Evolutionary conservation across 2,797 vertebrate genomes (phyloP), one percentile per base, ranked within the genome.

Genomic region (Cuniculus paca): DNA sequence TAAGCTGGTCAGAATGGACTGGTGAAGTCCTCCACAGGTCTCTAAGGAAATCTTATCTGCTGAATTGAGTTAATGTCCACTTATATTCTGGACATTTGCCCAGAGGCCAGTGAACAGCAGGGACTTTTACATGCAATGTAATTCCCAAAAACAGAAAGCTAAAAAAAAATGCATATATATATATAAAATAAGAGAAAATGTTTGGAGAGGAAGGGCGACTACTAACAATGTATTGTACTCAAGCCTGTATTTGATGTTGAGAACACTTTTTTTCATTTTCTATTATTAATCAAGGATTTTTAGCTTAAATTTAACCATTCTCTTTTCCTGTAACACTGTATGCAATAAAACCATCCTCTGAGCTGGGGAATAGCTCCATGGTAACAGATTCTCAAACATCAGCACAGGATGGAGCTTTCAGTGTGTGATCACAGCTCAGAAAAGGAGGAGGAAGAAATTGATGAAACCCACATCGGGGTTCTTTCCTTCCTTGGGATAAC

Each of bases 301-400:
- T 63, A 22, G 91, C 93, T 97, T 72, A 72, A 93, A 98, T 98
- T 98, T 97, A 98, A 98, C 97, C 89, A 96, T 90, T 87, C 95
- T 96, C 68, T 97, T 97, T 95, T 95, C 61, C 88, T 96, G 65
- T 61, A 96, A 95, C 82, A 92, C 96, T 97, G 84, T 86, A 94
- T 89, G 90, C 48, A 97, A 91, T 91, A 95, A 95, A 98, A 88
- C 91, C 83, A 92, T 94, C 56, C 88, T 96, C 45, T 91, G 95
- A 97, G 90, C 97, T 91, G 88, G 95, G 92, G 82, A 97, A 98
- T 90, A 96, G 97, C 97, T 97, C 98, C 97, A 97, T 98, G 97
- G 98, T 95, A 98, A 98, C 98, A 95, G 95, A 98, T 97, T 96
- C 98, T 97, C 97, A 98, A 98, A 98, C 93, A 97, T 97, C 98